Conservation (phyloP, 2,888 invertebrate genomes). For the Chymomyza procnemis region DNA sequence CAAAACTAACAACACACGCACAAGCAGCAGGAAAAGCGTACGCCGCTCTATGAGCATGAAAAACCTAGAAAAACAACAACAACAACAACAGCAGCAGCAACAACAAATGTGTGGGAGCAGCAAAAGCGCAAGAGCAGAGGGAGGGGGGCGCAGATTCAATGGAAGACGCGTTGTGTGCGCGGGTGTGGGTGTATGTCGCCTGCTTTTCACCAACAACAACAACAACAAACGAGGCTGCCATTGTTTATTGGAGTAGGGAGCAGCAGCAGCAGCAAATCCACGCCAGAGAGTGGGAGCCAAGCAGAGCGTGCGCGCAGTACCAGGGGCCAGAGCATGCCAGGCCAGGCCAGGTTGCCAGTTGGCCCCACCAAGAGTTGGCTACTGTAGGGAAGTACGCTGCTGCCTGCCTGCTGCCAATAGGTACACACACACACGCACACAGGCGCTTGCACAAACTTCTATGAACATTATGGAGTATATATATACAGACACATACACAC, state of each 20-base stretch:
- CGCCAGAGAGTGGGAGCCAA: conserved; percentile 19
- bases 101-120: conserved; percentile 49
- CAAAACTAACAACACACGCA: conserved; percentile 43
- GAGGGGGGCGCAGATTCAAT: conserved; percentile 1
- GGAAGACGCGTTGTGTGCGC: not conserved
- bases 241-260: conserved; percentile 57
- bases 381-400: conserved; percentile 44
- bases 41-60: conserved; percentile 21
- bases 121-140: conserved; percentile 11
- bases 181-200: conserved; percentile 36
- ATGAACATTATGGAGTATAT: not conserved
- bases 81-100: conserved; percentile 52
- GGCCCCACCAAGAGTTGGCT: conserved; percentile 22
- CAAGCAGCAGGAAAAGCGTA: conserved; percentile 47
- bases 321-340: conserved; percentile 25
- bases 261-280: conserved; percentile 15
- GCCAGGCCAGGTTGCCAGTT: conserved; percentile 28
- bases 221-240: conserved; percentile 43
- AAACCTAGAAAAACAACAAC: too few species aligned
- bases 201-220: conserved; percentile 29
- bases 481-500: not conserved
- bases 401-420: conserved; percentile 4
- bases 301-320: conserved; percentile 52
- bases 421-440: conserved; percentile 15
- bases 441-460: not conserved